phyloP scores from a whole-genome alignment of 2,113 vertebrate genomes.

The Equus quagga region DNA sequence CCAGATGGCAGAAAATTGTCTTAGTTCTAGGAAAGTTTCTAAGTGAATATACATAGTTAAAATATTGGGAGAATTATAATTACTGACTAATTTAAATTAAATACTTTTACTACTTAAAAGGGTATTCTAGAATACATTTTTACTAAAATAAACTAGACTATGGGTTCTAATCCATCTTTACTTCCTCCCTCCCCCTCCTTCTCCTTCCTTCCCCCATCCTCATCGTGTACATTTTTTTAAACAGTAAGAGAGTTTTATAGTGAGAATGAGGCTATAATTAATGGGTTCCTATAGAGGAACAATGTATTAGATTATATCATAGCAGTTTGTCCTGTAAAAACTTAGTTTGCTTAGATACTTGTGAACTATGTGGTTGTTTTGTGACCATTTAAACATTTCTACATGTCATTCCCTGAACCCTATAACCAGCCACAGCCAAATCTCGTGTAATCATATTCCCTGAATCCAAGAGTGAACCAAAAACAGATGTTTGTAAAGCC shows the following conservation, averaged over 20 bases:
- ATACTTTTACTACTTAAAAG: slow-evolving; percentile 40
- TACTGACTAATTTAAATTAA: slow-evolving; percentile 33
- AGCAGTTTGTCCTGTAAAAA: background rate
- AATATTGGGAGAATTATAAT: slow-evolving; percentile 42
- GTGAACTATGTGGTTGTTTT: slow-evolving; percentile 49
- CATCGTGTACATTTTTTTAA: background rate
- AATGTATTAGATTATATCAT: background rate
- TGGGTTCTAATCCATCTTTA: background rate
- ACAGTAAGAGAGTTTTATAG: background rate
- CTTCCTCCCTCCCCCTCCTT: background rate
- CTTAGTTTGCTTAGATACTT: slow-evolving; percentile 7
- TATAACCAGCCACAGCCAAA: background rate
- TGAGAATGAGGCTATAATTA: slow-evolving; percentile 7
- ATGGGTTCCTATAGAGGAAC: background rate
- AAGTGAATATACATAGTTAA: slow-evolving; percentile 47
- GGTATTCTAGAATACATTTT: background rate
- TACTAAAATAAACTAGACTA: slow-evolving; percentile 6
- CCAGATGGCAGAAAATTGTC: slow-evolving; percentile 63
- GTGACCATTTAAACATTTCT: slow-evolving; percentile 56
- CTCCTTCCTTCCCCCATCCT: background rate
- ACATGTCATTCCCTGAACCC: background rate
- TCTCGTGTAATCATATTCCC: background rate
- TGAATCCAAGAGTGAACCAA: slow-evolving; percentile 35
- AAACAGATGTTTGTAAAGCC: slow-evolving; percentile 31
- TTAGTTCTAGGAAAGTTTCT: slow-evolving; percentile 66